These are phyloP conservation scores for Babylonia areolata DNA, from an alignment of 1,140 invertebrate species.

Conservation along the genomic window DNA sequence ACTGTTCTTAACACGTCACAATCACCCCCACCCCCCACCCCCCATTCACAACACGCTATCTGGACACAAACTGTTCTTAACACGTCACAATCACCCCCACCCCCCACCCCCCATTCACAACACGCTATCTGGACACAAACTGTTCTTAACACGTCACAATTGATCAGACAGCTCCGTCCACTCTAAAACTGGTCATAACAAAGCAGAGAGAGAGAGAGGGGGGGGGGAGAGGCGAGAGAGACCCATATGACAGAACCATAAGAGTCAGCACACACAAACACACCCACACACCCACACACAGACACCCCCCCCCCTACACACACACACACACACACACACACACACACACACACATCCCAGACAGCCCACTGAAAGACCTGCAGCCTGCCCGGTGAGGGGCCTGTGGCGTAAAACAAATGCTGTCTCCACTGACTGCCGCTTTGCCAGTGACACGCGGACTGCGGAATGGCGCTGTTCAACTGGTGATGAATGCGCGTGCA, in stretches of 20 bases:
- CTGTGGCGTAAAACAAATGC: too few species aligned
- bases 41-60: background rate
- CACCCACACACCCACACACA: slow-evolving; percentile 9
- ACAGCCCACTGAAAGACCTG: background rate
- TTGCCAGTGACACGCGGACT: too few species aligned
- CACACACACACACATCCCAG: background rate
- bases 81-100: background rate
- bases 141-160: too few species aligned
- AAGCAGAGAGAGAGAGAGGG: too few species aligned
- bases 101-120: background rate
- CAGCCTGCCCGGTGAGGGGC: too few species aligned
- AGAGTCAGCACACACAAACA: background rate
- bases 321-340: background rate
- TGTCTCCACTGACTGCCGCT: too few species aligned
- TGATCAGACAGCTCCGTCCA: background rate
- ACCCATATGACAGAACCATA: too few species aligned
- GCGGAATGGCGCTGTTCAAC: too few species aligned
- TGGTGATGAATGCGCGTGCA: too few species aligned
- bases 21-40: background rate
- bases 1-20: background rate
- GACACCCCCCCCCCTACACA: slow-evolving; percentile 3
- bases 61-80: too few species aligned
- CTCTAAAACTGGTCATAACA: background rate
- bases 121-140: too few species aligned
- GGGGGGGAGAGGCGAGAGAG: too few species aligned